phyloP scores from a whole-genome alignment of 2,113 vertebrate genomes.

The Patagioenas fasciata region DNA sequence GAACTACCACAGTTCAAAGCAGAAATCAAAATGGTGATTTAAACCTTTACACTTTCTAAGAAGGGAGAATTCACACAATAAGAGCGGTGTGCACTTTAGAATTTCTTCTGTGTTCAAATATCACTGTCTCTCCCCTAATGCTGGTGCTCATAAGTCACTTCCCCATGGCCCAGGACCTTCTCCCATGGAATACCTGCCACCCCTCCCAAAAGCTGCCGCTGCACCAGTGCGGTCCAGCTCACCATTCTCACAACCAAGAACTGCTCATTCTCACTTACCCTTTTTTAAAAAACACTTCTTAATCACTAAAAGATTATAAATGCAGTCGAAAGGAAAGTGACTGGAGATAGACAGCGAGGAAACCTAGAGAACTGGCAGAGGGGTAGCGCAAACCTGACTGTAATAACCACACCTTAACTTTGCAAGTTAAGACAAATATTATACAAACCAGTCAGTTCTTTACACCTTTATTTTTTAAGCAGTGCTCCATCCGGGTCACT shows the following conservation, averaged over 20 bases:
- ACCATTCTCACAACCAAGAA: neutral
- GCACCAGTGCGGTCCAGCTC: neutral
- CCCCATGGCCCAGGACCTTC: too few relatives aligned
- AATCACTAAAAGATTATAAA: neutral
- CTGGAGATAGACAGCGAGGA: neutral
- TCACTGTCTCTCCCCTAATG: neutral
- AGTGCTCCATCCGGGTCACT: neutral
- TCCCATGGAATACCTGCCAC: too few relatives aligned
- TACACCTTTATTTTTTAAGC: neutral
- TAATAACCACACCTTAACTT: neutral
- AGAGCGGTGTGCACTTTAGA: rapidly evolving
- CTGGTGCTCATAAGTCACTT: neutral
- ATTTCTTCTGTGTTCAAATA: neutral
- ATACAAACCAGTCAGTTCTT: neutral
- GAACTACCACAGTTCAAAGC: neutral
- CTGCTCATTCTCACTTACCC: neutral
- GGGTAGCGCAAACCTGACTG: neutral
- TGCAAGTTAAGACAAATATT: neutral
- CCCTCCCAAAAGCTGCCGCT: too few relatives aligned
- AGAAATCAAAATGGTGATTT: neutral
- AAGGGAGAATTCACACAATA: neutral
- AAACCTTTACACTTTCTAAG: neutral
- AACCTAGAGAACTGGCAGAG: neutral
- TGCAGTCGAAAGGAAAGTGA: neutral
- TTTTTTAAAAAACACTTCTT: neutral